phyloP scores from a whole-genome alignment of 2,888 invertebrate genomes.

The Atethmia centrago region DNA sequence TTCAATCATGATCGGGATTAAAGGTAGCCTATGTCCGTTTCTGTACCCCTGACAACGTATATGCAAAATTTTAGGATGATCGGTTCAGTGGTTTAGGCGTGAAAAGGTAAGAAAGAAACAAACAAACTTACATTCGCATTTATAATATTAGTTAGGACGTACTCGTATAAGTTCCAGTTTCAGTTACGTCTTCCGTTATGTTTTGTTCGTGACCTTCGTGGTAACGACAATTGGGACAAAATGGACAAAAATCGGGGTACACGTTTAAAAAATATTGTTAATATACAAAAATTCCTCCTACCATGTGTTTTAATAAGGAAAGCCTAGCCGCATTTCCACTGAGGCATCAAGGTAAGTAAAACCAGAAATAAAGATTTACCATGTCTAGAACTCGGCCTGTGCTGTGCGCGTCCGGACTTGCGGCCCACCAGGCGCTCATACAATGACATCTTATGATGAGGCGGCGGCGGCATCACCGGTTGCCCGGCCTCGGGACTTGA shows the following conservation, averaged over 20 bases:
- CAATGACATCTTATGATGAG: constrained; percentile 94
- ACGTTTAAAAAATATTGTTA: neutral
- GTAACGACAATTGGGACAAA: too few species aligned
- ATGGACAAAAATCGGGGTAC: neutral
- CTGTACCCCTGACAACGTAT: too few species aligned
- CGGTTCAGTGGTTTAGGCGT: too few species aligned
- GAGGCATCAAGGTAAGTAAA: neutral
- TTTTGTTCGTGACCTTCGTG: too few species aligned
- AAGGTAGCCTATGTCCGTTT: too few species aligned
- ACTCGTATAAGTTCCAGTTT: too few species aligned
- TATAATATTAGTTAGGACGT: too few species aligned
- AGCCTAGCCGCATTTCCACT: neutral
- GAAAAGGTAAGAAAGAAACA: too few species aligned
- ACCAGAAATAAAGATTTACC: constrained; percentile 82
- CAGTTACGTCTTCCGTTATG: too few species aligned
- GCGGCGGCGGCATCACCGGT: constrained; percentile 80
- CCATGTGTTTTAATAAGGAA: neutral
- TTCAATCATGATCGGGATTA: too few species aligned
- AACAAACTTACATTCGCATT: too few species aligned
- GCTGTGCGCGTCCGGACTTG: constrained; percentile 93
- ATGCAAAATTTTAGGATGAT: too few species aligned
- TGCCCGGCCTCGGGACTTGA: constrained; percentile 92
- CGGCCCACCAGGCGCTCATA: constrained; percentile 96
- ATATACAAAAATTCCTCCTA: neutral
- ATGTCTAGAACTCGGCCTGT: constrained; percentile 91